Base-by-base conservation (phyloP, 2,113 vertebrate genomes). In the Xenopus laevis region DNA sequence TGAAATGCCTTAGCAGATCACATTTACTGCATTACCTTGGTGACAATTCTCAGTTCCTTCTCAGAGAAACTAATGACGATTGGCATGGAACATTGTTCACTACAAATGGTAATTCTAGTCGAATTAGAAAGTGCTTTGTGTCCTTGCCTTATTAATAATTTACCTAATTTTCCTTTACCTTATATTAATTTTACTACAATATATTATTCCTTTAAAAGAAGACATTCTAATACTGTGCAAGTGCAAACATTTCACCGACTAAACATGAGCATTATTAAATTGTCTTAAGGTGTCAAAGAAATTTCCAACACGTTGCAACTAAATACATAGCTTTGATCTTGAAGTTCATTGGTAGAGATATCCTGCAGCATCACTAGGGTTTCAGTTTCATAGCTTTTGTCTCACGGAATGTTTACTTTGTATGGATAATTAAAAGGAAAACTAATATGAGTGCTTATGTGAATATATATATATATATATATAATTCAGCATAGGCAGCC, bases 81-180 rank as follows among this genome's bases (percentile, higher is more conserved):
- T 74, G 40, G 44, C 64, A n/a, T 59, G 72, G 45, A 74, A 60
- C 21, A 66, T 50, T 50, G 63, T 65, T 65, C 33, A 67, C 65
- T n/a, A 45, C 27, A 27, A 12, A 12, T 46, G 44, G 40, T 47
- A 47, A 67, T 50, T 67, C 40, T 67, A 23, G n/a, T 21, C 5
- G 18, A 60, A 60, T 60, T 60, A 21, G 58, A 27, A 60, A 27
- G 18, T 67, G 65, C 50, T 67, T 50, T 67, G 18, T 20, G 33
- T 50, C 65, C 20, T 67, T 16, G 40, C 63, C 30, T 44, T 65
- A 44, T n/a, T 65, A 65, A 65, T 65, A 11, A 40, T 65, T 18
- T 15, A 65, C 46, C 1, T n/a, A 18, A 45, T 65, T 45, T 16
- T 65, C 33, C 33, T 44, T 65, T 45, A 44, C 15, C 63, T 65